Conservation (phyloP, 2,797 vertebrate genomes). For the Bradypodion ventrale region DNA sequence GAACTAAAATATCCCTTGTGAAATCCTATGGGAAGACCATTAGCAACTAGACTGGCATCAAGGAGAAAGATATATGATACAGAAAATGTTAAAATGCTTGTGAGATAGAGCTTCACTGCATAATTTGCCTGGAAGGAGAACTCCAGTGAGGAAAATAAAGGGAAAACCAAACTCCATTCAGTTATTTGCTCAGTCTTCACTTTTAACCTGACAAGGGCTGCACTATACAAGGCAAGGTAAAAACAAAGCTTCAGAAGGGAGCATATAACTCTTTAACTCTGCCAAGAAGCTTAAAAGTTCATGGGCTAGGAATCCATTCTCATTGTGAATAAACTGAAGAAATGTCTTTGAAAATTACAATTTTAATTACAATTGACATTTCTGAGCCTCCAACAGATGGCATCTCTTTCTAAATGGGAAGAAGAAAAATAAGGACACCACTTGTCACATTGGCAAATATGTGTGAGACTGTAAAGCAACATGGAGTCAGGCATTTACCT, state of each 20-base stretch:
- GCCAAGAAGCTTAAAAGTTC: constrained; percentile 68
- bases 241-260: constrained; percentile 54
- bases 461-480: constrained; percentile 40
- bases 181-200: constrained; percentile 49
- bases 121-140: constrained; percentile 44
- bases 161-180: not conserved
- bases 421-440: constrained; percentile 16
- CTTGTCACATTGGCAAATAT: constrained; percentile 15
- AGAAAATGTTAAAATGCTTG: constrained; percentile 33
- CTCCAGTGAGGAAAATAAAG: constrained; percentile 21
- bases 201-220: constrained; percentile 56
- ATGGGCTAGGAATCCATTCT: constrained; percentile 67
- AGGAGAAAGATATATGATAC: not conserved
- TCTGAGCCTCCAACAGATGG: constrained; percentile 65
- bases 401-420: constrained; percentile 53
- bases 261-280: constrained; percentile 60
- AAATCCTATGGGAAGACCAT: not conserved
- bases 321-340: constrained; percentile 65
- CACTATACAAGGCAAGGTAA: constrained; percentile 42
- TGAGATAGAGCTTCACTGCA: constrained; percentile 37
- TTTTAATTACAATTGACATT: constrained; percentile 75
- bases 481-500: constrained; percentile 40
- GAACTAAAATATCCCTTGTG: not conserved
- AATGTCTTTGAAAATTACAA: constrained; percentile 72
- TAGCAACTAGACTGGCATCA: not conserved